Evolutionary conservation across 2,113 vertebrate genomes (phyloP).

Genomic region (Semicossyphus pulcher): DNA sequence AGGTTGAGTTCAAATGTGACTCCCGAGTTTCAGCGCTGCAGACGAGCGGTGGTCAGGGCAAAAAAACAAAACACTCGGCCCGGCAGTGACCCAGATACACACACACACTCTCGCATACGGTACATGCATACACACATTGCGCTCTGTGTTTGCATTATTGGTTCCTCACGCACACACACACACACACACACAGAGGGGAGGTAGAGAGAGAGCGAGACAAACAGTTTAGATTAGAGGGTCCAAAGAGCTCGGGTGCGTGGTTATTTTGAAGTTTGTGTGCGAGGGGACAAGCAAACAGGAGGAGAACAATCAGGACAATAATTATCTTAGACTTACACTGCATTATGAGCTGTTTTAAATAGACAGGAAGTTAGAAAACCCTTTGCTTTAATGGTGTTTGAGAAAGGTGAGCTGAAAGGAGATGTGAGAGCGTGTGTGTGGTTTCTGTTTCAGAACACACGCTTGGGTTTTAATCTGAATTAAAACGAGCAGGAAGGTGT

Average conservation of each 20-base stretch:
- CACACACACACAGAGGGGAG: not conserved
- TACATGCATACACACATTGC: constrained; percentile 44
- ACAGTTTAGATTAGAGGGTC: constrained; percentile 44
- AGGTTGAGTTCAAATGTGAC: constrained; percentile 20
- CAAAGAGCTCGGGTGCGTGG: constrained; percentile 30
- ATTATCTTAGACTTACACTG: too few relatives aligned
- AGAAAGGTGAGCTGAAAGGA: constrained; percentile 50
- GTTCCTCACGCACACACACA: constrained; percentile 26
- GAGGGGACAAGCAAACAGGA: constrained; percentile 3
- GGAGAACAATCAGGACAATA: too few relatives aligned
- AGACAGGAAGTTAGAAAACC: not conserved
- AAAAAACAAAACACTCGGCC: constrained; percentile 12
- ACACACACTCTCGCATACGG: constrained; percentile 13
- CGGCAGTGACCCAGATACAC: constrained; percentile 67
- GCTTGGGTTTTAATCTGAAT: constrained; percentile 37
- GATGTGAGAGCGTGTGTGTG: constrained; percentile 62
- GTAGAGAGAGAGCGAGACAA: not conserved
- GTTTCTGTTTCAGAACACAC: constrained; percentile 42
- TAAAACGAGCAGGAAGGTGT: constrained; percentile 31
- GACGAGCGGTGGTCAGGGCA: too few relatives aligned
- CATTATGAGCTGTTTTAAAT: too few relatives aligned
- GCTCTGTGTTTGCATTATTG: constrained; percentile 54
- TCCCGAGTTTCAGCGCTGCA: too few relatives aligned
- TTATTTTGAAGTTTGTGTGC: constrained; percentile 18
- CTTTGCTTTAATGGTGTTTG: not conserved